Evolutionary conservation across 1,140 invertebrate genomes (phyloP).

Genomic region (Psilanteris sp.): DNA sequence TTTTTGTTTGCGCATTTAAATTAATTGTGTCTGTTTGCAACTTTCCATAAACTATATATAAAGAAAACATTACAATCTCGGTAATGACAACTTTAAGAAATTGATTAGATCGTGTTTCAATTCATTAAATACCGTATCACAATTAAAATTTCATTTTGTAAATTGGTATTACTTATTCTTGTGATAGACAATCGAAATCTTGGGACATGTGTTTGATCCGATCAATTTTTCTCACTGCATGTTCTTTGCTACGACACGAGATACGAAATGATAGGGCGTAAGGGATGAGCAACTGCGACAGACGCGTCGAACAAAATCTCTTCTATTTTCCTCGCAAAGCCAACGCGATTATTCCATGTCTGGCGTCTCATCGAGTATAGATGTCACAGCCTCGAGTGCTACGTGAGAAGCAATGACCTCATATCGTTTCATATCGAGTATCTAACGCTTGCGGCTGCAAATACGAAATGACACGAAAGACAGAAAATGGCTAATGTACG

Average conservation of each 20-base stretch:
- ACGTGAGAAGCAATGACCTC: slow-evolving; percentile 51
- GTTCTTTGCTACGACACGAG: slow-evolving; percentile 9
- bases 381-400: slow-evolving; percentile 36
- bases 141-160: no score
- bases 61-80: no score
- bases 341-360: slow-evolving; percentile 54
- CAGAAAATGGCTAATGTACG: slow-evolving; percentile 23
- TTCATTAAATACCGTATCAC: no score
- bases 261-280: slow-evolving; percentile 34
- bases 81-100: no score
- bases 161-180: slow-evolving; percentile 26
- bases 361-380: slow-evolving; percentile 35
- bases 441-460: slow-evolving; percentile 23
- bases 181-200: slow-evolving; percentile 38
- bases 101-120: no score
- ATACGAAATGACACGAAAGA: slow-evolving; percentile 37
- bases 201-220: slow-evolving; percentile 37
- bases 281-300: slow-evolving; percentile 47
- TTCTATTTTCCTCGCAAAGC: slow-evolving; percentile 48
- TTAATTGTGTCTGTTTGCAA: no score
- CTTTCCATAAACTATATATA: no score
- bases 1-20: no score
- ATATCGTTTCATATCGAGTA: slow-evolving; percentile 46
- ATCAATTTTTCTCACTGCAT: slow-evolving; percentile 55
- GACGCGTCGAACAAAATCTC: slow-evolving; percentile 41